Base-by-base conservation (phyloP, 2,113 vertebrate species). In the Fregata magnificens region DNA sequence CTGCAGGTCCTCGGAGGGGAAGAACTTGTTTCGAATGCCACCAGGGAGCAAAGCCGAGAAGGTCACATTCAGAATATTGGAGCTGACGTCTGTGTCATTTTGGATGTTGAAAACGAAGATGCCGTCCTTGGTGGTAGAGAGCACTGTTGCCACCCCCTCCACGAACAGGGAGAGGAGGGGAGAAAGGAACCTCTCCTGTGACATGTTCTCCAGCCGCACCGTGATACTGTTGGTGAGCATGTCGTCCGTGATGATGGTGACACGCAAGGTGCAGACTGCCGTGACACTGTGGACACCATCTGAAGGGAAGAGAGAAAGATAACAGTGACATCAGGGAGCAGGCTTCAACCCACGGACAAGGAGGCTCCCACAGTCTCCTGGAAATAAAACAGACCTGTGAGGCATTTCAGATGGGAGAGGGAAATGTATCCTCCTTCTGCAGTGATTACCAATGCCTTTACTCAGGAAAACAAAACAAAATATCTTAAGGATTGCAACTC, bases 151-250 rank as follows among this genome's bases (percentile, higher is more conserved):
- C 93, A 99, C 99, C 0, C 99, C 99, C 69, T 99, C 99, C 32
- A 99, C 98, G 28, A 99, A 99, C 25, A 99, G 98, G 25, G 98
- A 96, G 22, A 99, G 99, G 49, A 99, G 98, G 0, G 99, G 99
- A 7, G 99, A 99, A 24, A 99, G 98, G 97, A 99, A 99, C 93
- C 97, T 98, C 98, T 99, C 99, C 98, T 99, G 99, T 6, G 99
- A 99, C 99, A 99, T 99, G 98, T 99, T 99, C 97, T 99, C 99
- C 97, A 99, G 98, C 2, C 99, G 99, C 55, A 99, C 99, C 0
- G 99, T 99, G 98, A 99, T 99, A 98, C 99, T 99, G 98, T 99
- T 99, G 91, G 99, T 99, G 84, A 99, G 96, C 99, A 99, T 99
- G 98, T 99, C 99, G 0, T 99, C 99, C 0, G 99, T 99, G 98